These are phyloP conservation scores for Lacanobia oleracea DNA, from an alignment of 2,888 invertebrate genomes.

Conservation along the genomic window DNA sequence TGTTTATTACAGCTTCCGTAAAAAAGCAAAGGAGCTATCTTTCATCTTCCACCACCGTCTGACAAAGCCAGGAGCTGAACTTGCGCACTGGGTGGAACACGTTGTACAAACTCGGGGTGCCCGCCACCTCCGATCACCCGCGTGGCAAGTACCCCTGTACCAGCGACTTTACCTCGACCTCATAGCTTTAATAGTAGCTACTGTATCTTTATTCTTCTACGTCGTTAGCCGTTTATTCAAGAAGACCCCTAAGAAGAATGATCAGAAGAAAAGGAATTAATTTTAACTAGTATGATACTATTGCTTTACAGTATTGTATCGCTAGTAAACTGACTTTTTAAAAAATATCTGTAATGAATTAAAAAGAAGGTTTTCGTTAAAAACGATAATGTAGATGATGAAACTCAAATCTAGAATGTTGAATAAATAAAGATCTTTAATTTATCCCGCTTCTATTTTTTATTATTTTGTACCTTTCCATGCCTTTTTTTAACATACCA, in stretches of 20 bases:
- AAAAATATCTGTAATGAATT: not conserved
- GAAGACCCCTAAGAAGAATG: slow-evolving; percentile 26
- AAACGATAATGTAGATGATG: not conserved
- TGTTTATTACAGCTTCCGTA: slow-evolving; percentile 64
- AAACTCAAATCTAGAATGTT: no score
- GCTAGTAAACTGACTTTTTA: not conserved
- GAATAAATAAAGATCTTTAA: not conserved
- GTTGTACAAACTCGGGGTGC: slow-evolving; percentile 90
- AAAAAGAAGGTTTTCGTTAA: not conserved
- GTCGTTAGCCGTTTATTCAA: slow-evolving; percentile 14
- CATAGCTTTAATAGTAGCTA: slow-evolving; percentile 41
- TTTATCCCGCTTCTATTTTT: not conserved
- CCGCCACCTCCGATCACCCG: slow-evolving; percentile 81
- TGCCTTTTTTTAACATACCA: not conserved
- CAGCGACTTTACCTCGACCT: slow-evolving; percentile 78
- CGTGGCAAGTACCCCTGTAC: slow-evolving; percentile 69
- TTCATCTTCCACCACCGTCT: slow-evolving; percentile 81
- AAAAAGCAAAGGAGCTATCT: slow-evolving; percentile 68
- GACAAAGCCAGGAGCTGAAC: slow-evolving; percentile 89
- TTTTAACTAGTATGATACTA: not conserved
- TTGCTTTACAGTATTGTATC: not conserved
- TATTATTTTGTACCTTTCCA: not conserved
- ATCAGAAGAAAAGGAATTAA: slow-evolving; percentile 49
- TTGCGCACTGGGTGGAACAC: slow-evolving; percentile 93
- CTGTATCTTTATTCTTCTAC: slow-evolving; percentile 4